phyloP scores from a whole-genome alignment of 2,797 vertebrate species.

The Pteropus rufus region DNA sequence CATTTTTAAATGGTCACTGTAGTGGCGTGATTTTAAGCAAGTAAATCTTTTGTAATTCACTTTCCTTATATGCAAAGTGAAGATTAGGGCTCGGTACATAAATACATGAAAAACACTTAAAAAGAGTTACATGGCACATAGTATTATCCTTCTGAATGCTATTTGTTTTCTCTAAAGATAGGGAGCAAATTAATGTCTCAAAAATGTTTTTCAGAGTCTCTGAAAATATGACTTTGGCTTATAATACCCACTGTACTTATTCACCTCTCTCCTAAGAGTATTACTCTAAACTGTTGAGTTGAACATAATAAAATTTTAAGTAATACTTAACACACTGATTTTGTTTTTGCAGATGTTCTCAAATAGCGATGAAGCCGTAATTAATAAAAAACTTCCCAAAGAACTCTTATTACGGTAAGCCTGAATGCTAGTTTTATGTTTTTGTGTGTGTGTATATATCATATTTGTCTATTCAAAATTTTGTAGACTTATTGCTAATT shows the following conservation, averaged over 20 bases:
- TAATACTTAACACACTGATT: conserved; percentile 14
- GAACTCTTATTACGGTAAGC: conserved; percentile 96
- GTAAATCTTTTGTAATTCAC: neutral
- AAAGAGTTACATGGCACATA: neutral
- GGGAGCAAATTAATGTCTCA: neutral
- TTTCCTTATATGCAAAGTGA: conserved; percentile 14
- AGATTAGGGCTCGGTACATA: neutral
- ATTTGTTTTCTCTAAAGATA: neutral
- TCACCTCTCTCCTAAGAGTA: neutral
- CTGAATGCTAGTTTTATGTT: conserved; percentile 7
- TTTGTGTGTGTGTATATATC: neutral
- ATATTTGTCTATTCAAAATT: conserved; percentile 18
- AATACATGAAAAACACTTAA: neutral
- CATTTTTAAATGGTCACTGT: neutral
- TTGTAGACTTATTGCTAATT: neutral
- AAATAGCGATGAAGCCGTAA: conserved; percentile 96
- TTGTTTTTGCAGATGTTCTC: conserved; percentile 95
- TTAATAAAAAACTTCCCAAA: conserved; percentile 99
- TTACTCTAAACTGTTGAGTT: conserved; percentile 6
- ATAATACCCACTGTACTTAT: neutral
- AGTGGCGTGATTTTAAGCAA: neutral
- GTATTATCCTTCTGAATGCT: neutral
- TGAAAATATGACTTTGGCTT: neutral
- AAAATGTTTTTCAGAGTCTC: conserved; percentile 29
- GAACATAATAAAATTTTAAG: conserved; percentile 47